Conservation (phyloP, 2,888 invertebrate species). For the Ennomos erosarius region DNA sequence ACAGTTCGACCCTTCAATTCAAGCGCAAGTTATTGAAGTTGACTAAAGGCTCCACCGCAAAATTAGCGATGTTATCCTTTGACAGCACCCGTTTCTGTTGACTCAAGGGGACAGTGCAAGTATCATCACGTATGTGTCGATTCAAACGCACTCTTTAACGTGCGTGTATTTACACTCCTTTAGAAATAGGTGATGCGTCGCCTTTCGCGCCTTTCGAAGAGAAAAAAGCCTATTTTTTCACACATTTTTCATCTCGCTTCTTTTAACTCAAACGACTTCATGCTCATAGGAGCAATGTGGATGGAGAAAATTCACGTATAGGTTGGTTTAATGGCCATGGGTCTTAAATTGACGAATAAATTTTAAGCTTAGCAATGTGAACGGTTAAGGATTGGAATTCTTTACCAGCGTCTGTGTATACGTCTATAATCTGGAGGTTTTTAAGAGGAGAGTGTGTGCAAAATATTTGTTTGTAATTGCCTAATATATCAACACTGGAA, state of each 20-base stretch:
- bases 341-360: background rate
- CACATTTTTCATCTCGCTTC: slow-evolving; percentile 52
- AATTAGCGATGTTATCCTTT: slow-evolving; percentile 41
- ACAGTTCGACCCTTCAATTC: background rate
- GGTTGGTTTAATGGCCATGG: slow-evolving; percentile 4
- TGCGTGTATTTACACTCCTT: slow-evolving; percentile 80
- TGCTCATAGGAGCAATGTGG: slow-evolving; percentile 12
- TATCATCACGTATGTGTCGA: slow-evolving; percentile 63
- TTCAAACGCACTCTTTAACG: slow-evolving; percentile 74
- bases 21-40: background rate
- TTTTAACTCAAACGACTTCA: slow-evolving; percentile 42
- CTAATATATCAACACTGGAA: too few relatives aligned
- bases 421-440: too few relatives aligned
- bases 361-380: too few relatives aligned
- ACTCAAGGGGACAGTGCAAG: slow-evolving; percentile 42
- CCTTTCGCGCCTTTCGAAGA: slow-evolving; percentile 67
- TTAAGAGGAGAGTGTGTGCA: too few relatives aligned
- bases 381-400: background rate
- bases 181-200: slow-evolving; percentile 78
- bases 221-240: slow-evolving; percentile 68
- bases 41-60: slow-evolving; percentile 13
- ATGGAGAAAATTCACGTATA: background rate
- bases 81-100: slow-evolving; percentile 49
- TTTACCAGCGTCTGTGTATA: background rate
- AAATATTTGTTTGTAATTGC: too few relatives aligned